These are phyloP conservation scores for Cryptocephalus primarius DNA, from an alignment of 2,888 invertebrate genomes.

Conservation along the genomic window DNA sequence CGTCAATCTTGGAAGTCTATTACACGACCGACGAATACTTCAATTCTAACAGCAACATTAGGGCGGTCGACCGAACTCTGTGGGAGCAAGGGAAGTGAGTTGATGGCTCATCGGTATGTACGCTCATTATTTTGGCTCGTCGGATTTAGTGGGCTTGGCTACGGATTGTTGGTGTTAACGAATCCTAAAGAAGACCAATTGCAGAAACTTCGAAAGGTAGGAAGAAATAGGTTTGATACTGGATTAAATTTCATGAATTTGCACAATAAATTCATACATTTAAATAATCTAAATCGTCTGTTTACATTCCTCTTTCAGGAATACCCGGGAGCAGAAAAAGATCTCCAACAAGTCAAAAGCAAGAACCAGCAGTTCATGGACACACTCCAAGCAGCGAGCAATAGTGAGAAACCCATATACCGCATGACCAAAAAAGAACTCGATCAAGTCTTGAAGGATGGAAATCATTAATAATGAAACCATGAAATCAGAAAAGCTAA, in stretches of 20 bases:
- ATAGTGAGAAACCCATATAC: constrained; percentile 38
- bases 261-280: neutral
- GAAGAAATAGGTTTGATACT: too few relatives aligned
- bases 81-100: constrained; percentile 45
- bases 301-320: constrained; percentile 31
- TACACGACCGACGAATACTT: constrained; percentile 58
- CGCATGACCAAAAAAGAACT: constrained; percentile 41
- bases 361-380: constrained; percentile 31
- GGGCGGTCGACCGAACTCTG: constrained; percentile 45
- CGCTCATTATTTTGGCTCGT: constrained; percentile 48
- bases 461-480: constrained; percentile 18
- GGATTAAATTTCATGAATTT: too few relatives aligned
- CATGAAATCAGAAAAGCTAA: constrained; percentile 34
- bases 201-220: constrained; percentile 21
- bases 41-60: constrained; percentile 37
- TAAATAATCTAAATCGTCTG: neutral
- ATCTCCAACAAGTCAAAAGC: constrained; percentile 18
- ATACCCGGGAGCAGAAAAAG: constrained; percentile 22
- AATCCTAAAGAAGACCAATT: constrained; percentile 37
- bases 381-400: constrained; percentile 41
- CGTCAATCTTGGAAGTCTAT: constrained; percentile 54
- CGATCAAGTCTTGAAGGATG: constrained; percentile 31
- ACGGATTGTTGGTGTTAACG: constrained; percentile 46
- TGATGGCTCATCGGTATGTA: constrained; percentile 27
- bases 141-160: constrained; percentile 49